These are phyloP conservation scores for Ichneumoninae sp. DNA, from an alignment of 2,888 invertebrate species.

Conservation along the genomic window DNA sequence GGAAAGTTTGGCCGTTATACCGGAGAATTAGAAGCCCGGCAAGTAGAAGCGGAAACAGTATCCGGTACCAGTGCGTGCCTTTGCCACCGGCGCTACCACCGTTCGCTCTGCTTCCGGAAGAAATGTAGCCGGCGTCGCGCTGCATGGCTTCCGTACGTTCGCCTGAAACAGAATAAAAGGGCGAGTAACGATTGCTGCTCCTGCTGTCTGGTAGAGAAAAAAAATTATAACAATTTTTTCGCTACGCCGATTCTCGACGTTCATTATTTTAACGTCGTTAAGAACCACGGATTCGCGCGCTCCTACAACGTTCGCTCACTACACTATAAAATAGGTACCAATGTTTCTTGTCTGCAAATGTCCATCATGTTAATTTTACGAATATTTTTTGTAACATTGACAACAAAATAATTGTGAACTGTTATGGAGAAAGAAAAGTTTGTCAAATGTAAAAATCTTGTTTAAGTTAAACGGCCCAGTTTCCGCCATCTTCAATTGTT, in stretches of 20 bases:
- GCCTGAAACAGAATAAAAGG: conserved; percentile 83
- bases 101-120: conserved; percentile 75
- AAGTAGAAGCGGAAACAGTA: conserved; percentile 76
- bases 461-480: no score
- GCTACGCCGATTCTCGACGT: neutral
- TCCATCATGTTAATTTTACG: no score
- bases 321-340: no score
- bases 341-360: no score
- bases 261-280: neutral
- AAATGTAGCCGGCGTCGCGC: conserved; percentile 85
- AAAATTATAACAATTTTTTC: neutral
- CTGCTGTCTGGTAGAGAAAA: neutral
- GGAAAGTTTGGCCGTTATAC: conserved; percentile 76
- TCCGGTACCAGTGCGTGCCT: conserved; percentile 71
- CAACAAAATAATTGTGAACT: no score
- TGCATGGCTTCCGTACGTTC: conserved; percentile 88
- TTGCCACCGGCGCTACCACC: conserved; percentile 38
- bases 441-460: no score
- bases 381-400: no score
- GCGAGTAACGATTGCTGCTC: conserved; percentile 22
- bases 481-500: no score
- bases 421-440: no score
- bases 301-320: neutral
- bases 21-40: conserved; percentile 77
- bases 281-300: neutral